phyloP scores from a whole-genome alignment of 1,140 invertebrate genomes.

The Artemia franciscana region DNA sequence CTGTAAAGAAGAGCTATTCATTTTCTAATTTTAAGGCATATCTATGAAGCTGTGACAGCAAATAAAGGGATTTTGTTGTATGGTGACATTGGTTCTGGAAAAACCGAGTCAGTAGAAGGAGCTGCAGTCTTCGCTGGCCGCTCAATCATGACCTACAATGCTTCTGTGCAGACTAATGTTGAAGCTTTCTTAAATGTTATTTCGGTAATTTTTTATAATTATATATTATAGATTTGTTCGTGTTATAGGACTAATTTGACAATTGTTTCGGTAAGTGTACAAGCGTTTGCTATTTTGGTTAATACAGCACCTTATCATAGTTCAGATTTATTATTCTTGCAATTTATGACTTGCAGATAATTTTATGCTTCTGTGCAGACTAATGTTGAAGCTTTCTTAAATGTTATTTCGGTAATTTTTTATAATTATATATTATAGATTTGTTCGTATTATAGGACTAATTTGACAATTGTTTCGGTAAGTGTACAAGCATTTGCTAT shows the following conservation, averaged over 20 bases:
- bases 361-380: not conserved
- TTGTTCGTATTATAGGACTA: not conserved
- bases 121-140: not conserved
- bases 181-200: not conserved
- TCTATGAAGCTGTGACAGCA: not conserved
- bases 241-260: no score
- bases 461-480: no score
- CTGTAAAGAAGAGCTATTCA: no score
- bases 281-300: no score
- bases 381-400: not conserved
- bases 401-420: constrained; percentile 2
- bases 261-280: no score
- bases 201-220: constrained; percentile 2
- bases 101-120: not conserved
- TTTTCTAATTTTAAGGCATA: no score
- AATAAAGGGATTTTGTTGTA: not conserved
- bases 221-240: not conserved
- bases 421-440: not conserved
- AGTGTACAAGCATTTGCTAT: no score
- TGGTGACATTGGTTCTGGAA: not conserved
- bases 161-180: not conserved
- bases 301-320: no score
- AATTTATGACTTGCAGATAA: no score
- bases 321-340: no score
- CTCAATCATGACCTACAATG: not conserved